Evolutionary conservation across 2,888 invertebrate genomes (phyloP).

Genomic region (Philereme transversata): DNA sequence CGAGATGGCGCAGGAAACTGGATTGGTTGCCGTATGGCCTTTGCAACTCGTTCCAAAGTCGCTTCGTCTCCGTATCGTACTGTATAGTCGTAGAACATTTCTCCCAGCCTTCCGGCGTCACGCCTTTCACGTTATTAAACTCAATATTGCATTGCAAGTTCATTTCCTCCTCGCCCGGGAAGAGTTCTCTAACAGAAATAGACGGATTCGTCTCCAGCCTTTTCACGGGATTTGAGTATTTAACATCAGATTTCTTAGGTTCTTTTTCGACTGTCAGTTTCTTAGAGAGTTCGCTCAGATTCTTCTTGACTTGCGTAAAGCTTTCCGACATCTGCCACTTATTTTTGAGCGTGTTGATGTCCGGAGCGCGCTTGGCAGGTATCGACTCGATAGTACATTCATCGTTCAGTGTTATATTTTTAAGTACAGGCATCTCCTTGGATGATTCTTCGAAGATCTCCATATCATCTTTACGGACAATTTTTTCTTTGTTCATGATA

Average conservation of each 20-base stretch:
- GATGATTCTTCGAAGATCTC: conserved; percentile 59
- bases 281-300: conserved; percentile 76
- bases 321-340: conserved; percentile 82
- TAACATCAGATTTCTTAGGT: conserved; percentile 70
- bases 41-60: conserved; percentile 91
- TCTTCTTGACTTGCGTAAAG: conserved; percentile 78
- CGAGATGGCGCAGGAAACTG: conserved; percentile 91
- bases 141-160: conserved; percentile 90
- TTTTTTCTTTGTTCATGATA: conserved; percentile 62
- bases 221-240: conserved; percentile 85
- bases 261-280: conserved; percentile 68
- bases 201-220: conserved; percentile 90
- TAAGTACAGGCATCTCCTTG: conserved; percentile 58
- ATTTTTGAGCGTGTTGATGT: conserved; percentile 77
- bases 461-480: conserved; percentile 44
- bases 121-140: conserved; percentile 87
- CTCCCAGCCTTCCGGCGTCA: conserved; percentile 93
- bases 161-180: conserved; percentile 93
- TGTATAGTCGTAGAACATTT: conserved; percentile 91
- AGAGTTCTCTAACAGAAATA: conserved; percentile 91
- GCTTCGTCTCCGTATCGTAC: conserved; percentile 92
- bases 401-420: conserved; percentile 81
- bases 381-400: conserved; percentile 85
- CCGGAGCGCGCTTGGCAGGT: conserved; percentile 74
- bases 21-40: conserved; percentile 95